Base-by-base conservation (phyloP, 2,888 invertebrate species). In the Drosophila flavopinicola region DNA sequence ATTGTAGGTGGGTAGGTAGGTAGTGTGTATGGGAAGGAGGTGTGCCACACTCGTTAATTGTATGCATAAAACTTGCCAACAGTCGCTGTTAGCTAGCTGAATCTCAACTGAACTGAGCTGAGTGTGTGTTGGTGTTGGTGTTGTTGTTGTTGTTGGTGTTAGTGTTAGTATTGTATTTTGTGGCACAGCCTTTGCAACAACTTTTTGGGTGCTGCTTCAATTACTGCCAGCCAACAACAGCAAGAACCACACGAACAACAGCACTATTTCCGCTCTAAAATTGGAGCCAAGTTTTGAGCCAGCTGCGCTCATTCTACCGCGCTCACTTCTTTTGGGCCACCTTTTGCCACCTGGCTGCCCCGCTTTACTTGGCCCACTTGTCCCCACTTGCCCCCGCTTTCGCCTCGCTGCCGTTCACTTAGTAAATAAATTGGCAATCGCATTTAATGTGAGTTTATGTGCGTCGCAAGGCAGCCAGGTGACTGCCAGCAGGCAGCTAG, bases 1-100 rank as follows among this genome's bases (percentile, higher is more conserved):
- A 29, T n/a, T 39, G 13, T 13, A 56, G 9, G 9, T 10, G 1
- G 24, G 3, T 11, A 11, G 9, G 45, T 53, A 35, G 30, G 13
- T 32, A 10, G 6, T 25, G 15, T 6, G 5, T 11, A 42, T 37
- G 35, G 29, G 30, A 13, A 24, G 45, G 35, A 75, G 83, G 76
- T 73, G 84, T 73, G 86, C 86, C 85, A 80, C 75, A 88, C 86
- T 85, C 86, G 86, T 86, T 87, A 88, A 88, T 88, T 88, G 85
- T 85, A 83, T 87, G 83, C 87, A 78, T 85, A 75, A 74, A 77
- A 80, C 72, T 86, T 80, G 85, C 78, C 83, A 85, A 83, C 84
- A 76, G 61, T 66, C 66, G 35, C 60, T 60, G 58, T 58, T 56
- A 35, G 45, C 48, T 57, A 24, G 25, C 47, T 51, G 49, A 47